Base-by-base conservation (phyloP, 2,113 vertebrate genomes). In the Cygnus atratus region DNA sequence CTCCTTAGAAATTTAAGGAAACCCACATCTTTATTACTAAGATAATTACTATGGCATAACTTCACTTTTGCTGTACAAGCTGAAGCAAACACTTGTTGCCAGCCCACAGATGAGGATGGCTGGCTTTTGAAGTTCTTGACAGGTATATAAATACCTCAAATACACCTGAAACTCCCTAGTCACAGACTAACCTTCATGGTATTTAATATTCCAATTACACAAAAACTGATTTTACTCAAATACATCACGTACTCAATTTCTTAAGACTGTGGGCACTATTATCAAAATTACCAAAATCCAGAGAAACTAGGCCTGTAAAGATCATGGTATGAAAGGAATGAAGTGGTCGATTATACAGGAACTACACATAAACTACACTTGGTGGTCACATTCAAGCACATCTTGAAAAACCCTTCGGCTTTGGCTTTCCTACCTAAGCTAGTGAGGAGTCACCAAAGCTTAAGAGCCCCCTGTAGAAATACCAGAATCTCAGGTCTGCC, bases 1-100 rank as follows among this genome's bases (percentile, higher is more conserved):
- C 59, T 95, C 72, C 41, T 58, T 25, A 43, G 48, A n/a, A 94
- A 77, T 77, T 54, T 88, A 92, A 95, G 13, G 57, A 95, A 96
- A 95, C 74, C 67, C 85, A 95, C 76, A 92, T 65, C 28, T 90
- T 78, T 93, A 95, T 92, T 90, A 95, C 81, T 5, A 78, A 24
- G 71, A 87, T 89, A 91, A 96, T 94, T 93, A 85, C 75, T 93
- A 43, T 12, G 59, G 55, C 67, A 83, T 50, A 92, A 39, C 43
- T 18, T 68, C 33, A 2, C 35, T 58, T 89, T 48, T 48, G 68
- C 54, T 13, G 2, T 3, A 33, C 11, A 31, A 9, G 29, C 52
- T 3, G 8, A 6, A 25, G 13, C 70, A 87, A 2, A 20, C 22
- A 11, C 8, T 8, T 37, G 55, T 16, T 68, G 67, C 8, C 71